Evolutionary conservation across 2,888 invertebrate genomes (phyloP).

Genomic region (Acrobasis consociella): DNA sequence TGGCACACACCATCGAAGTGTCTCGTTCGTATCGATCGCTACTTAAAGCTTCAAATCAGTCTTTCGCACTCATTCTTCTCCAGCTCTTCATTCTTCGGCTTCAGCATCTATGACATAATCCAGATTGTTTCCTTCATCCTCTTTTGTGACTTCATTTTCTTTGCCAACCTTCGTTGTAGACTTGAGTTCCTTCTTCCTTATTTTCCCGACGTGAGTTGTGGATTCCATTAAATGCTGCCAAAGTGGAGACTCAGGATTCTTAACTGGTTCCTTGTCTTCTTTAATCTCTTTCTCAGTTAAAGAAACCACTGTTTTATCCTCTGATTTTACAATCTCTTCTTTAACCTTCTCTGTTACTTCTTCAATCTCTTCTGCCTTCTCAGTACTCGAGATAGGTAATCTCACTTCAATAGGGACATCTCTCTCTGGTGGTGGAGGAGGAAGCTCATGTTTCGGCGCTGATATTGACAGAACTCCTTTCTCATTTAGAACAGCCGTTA

Average conservation of each 20-base stretch:
- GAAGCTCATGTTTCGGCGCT: constrained; percentile 69
- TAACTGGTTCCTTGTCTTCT: constrained; percentile 23
- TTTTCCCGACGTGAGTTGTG: constrained; percentile 71
- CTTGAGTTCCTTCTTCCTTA: constrained; percentile 75
- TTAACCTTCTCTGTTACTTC: constrained; percentile 30
- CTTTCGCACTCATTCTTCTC: constrained; percentile 46
- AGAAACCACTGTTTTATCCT: constrained; percentile 32
- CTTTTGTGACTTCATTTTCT: constrained; percentile 73
- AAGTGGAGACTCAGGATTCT: constrained; percentile 45
- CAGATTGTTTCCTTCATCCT: constrained; percentile 59
- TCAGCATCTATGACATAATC: constrained; percentile 61
- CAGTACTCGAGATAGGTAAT: constrained; percentile 33
- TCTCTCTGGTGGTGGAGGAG: constrained; percentile 68
- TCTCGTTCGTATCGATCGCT: constrained; percentile 27
- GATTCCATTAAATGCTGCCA: constrained; percentile 63
- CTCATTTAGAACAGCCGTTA: constrained; percentile 63
- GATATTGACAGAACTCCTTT: constrained; percentile 61
- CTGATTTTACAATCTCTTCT: background rate
- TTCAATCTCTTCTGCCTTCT: constrained; percentile 33
- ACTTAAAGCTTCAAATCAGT: constrained; percentile 64
- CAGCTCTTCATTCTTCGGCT: constrained; percentile 50
- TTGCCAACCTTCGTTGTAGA: constrained; percentile 60
- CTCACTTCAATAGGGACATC: constrained; percentile 67
- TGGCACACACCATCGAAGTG: constrained; percentile 29
- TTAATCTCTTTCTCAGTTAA: constrained; percentile 36